Conservation (phyloP, 1,140 invertebrate genomes). For the Drosophila nigromelanica region DNA sequence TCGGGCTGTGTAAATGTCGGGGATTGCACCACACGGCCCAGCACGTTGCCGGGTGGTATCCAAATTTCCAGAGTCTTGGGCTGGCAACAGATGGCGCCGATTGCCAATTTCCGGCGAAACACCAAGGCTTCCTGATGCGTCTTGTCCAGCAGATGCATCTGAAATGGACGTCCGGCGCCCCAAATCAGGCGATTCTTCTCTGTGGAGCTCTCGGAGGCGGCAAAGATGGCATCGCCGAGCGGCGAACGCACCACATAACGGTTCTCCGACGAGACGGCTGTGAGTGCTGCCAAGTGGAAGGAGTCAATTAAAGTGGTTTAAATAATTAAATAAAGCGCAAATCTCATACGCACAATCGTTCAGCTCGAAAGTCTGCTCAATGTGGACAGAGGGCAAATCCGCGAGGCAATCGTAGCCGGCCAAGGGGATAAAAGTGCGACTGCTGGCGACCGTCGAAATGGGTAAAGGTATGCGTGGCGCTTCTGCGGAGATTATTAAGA, state of each 20-base stretch:
- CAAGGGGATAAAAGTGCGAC: conserved; percentile 70
- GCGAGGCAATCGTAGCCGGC: conserved; percentile 75
- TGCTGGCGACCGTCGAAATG: conserved; percentile 67
- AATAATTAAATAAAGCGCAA: not conserved
- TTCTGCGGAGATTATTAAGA: conserved; percentile 15
- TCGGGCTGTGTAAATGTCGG: conserved; percentile 79
- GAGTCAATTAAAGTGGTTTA: not conserved
- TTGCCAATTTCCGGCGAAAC: conserved; percentile 85
- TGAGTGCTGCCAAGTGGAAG: conserved; percentile 54
- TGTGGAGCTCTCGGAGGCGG: conserved; percentile 86
- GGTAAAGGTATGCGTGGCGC: conserved; percentile 67
- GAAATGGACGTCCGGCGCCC: conserved; percentile 86
- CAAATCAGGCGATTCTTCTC: conserved; percentile 86
- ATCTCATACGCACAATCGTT: conserved; percentile 59
- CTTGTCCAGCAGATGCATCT: conserved; percentile 87
- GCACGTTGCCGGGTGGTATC: conserved; percentile 84
- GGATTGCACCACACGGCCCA: conserved; percentile 84
- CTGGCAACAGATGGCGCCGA: conserved; percentile 76
- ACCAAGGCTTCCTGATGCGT: conserved; percentile 87
- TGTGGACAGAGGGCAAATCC: conserved; percentile 81
- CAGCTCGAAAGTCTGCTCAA: conserved; percentile 82
- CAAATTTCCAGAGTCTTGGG: conserved; percentile 84
- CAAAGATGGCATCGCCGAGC: conserved; percentile 86
- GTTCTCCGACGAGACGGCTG: conserved; percentile 86
- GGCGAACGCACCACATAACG: conserved; percentile 87